phyloP scores from a whole-genome alignment of 2,797 vertebrate genomes.

The Anas bernieri region DNA sequence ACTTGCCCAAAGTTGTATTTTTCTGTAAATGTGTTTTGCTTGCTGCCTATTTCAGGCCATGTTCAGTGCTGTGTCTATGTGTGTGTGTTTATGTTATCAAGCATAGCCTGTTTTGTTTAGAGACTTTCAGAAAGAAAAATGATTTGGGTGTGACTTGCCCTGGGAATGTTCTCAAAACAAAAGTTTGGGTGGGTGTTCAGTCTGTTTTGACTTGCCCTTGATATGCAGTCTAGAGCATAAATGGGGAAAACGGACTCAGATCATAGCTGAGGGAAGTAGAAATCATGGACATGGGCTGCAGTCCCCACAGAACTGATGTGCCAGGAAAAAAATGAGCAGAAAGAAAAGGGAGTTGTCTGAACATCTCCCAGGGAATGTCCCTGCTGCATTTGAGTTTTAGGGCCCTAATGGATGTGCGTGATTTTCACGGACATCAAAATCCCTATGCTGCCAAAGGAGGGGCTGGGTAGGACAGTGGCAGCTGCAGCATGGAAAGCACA shows the following conservation, averaged over 20 bases:
- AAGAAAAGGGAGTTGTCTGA: neutral
- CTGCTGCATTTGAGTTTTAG: neutral
- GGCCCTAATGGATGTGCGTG: neutral
- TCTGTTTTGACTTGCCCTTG: slow-evolving; percentile 28
- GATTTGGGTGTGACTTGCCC: neutral
- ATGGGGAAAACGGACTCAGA: neutral
- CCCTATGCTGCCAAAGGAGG: neutral
- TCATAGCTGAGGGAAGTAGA: neutral
- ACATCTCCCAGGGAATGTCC: neutral
- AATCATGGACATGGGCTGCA: neutral
- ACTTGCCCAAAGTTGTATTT: neutral
- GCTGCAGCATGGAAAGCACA: neutral
- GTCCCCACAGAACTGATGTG: neutral
- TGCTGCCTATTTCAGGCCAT: neutral
- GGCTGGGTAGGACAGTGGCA: neutral
- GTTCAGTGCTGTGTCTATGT: neutral
- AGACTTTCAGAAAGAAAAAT: slow-evolving; percentile 1
- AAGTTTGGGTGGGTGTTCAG: neutral
- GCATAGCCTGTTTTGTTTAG: neutral
- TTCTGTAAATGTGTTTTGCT: neutral
- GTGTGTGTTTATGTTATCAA: neutral
- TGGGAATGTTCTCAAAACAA: slow-evolving; percentile 50
- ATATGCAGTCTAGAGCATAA: neutral
- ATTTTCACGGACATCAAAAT: neutral
- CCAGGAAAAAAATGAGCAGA: neutral